Conservation (phyloP, 2,797 vertebrate genomes). For the Hybognathus amarus region DNA sequence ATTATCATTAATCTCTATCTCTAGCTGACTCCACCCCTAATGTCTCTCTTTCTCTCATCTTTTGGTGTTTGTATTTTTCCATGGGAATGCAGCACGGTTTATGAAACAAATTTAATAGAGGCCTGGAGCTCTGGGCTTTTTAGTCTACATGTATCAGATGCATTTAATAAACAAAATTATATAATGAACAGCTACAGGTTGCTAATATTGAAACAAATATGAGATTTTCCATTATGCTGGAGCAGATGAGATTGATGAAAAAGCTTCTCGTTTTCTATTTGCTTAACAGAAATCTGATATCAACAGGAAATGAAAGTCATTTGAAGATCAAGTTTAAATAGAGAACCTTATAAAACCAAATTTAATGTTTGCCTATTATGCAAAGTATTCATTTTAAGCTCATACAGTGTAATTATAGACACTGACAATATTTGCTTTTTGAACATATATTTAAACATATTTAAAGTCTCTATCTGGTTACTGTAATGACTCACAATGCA, state of each 20-base stretch:
- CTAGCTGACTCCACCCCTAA: constrained; percentile 12
- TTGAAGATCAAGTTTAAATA: background rate
- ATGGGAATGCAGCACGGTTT: constrained; percentile 9
- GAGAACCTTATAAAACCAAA: background rate
- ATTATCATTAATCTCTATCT: constrained; percentile 59
- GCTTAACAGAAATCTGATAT: background rate
- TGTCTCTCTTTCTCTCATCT: background rate
- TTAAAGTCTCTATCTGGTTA: background rate
- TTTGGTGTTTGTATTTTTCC: background rate
- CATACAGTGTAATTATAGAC: background rate
- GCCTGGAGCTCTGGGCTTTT: constrained; percentile 18
- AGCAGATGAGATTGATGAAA: background rate
- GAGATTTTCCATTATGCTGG: background rate
- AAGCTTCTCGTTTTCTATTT: background rate
- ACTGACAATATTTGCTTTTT: background rate
- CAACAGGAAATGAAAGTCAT: background rate
- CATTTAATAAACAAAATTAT: constrained; percentile 17
- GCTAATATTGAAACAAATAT: constrained; percentile 30
- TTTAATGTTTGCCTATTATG: background rate
- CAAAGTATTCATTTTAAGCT: background rate
- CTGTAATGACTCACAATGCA: background rate
- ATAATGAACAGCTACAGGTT: constrained; percentile 8
- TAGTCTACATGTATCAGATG: constrained; percentile 20
- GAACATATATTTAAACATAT: background rate
- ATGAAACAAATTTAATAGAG: constrained; percentile 33